phyloP scores from a whole-genome alignment of 2,888 invertebrate genomes.

The Thereva unica region DNA sequence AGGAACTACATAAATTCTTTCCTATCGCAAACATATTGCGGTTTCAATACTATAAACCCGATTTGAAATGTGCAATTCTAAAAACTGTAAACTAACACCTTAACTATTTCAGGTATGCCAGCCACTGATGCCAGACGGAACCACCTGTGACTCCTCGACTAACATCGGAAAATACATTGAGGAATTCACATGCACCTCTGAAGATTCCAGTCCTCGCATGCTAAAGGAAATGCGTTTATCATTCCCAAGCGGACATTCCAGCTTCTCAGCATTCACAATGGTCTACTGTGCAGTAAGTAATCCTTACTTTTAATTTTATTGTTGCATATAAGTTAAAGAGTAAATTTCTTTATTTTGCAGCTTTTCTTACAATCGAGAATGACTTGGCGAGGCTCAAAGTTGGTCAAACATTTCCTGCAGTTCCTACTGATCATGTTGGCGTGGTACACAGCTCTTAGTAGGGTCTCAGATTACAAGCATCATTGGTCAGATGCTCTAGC shows the following conservation, averaged over 20 bases:
- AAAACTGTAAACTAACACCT: background rate
- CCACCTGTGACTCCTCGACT: constrained; percentile 62
- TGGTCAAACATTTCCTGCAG: constrained; percentile 85
- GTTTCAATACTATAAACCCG: too few relatives aligned
- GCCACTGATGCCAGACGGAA: constrained; percentile 65
- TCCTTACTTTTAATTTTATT: background rate
- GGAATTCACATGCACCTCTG: constrained; percentile 69
- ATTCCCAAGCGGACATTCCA: constrained; percentile 91
- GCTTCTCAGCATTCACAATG: constrained; percentile 86
- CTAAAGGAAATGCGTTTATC: constrained; percentile 81
- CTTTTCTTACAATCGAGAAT: constrained; percentile 86
- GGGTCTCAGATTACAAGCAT: constrained; percentile 95
- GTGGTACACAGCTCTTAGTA: constrained; percentile 85
- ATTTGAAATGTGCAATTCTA: background rate
- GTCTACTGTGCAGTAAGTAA: constrained; percentile 79
- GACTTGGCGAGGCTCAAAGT: constrained; percentile 77
- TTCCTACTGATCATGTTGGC: constrained; percentile 77
- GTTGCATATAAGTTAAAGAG: background rate
- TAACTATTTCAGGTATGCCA: constrained; percentile 69
- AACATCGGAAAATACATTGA: constrained; percentile 71
- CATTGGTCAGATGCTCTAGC: constrained; percentile 96
- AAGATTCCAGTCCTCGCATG: constrained; percentile 60
- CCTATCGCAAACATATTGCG: too few relatives aligned
- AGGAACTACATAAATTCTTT: too few relatives aligned
- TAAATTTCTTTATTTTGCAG: constrained; percentile 59